These are phyloP conservation scores for Halesus radiatus DNA, from an alignment of 1,140 invertebrate species.

Conservation along the genomic window DNA sequence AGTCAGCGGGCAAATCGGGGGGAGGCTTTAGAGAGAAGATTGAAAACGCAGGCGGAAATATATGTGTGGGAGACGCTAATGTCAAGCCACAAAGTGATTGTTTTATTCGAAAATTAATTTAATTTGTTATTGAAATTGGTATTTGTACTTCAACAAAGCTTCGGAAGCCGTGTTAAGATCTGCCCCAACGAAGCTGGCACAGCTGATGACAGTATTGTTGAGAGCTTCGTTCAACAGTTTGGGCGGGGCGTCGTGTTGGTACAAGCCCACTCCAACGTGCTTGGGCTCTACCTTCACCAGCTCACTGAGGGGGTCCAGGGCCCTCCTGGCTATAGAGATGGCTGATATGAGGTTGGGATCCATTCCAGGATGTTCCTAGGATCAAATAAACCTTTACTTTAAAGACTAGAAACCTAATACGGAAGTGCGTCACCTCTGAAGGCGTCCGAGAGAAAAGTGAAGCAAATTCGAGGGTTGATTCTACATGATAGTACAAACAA, in stretches of 20 bases:
- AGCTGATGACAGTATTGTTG: conserved; percentile 82
- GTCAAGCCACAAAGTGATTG: too few relatives aligned
- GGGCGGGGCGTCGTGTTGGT: conserved; percentile 90
- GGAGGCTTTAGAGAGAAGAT: too few relatives aligned
- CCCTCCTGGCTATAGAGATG: conserved; percentile 87
- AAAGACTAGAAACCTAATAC: too few relatives aligned
- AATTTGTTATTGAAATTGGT: not conserved
- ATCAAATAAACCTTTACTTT: too few relatives aligned
- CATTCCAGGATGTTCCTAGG: conserved; percentile 83
- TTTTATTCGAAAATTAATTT: too few relatives aligned
- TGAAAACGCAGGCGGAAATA: too few relatives aligned
- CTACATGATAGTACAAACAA: too few relatives aligned
- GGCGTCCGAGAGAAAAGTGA: too few relatives aligned
- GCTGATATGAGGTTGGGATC: conserved; percentile 87
- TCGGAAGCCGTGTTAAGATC: conserved; percentile 90
- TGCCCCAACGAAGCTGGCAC: conserved; percentile 93
- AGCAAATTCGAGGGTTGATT: too few relatives aligned
- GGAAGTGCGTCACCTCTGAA: too few relatives aligned
- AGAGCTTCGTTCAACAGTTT: conserved; percentile 81
- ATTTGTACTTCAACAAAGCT: conserved; percentile 78
- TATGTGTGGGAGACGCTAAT: too few relatives aligned
- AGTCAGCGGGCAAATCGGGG: too few relatives aligned
- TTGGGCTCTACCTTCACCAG: conserved; percentile 94
- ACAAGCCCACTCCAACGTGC: conserved; percentile 92
- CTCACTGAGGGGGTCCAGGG: conserved; percentile 92